Percentiles rank a stretch among this genome's conserved stretches.
Evolutionary conservation across 2,888 invertebrate genomes (phyloP).

Genomic region (Timandra comae): DNA sequence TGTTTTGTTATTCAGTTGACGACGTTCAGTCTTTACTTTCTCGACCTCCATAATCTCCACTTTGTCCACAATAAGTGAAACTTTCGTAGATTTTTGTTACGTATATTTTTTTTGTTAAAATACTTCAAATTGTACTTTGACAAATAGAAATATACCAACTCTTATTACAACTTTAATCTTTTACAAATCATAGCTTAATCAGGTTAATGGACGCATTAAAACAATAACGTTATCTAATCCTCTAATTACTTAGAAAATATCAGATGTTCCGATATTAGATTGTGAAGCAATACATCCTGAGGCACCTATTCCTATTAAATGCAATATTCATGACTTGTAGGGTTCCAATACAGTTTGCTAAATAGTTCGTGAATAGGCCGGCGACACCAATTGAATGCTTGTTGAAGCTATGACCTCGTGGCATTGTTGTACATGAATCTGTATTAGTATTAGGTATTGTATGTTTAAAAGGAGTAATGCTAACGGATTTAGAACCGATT

Average conservation of each 20-base stretch:
- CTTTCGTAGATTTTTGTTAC: slow-evolving; percentile 29
- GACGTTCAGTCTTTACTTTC: slow-evolving; percentile 59
- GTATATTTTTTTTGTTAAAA: slow-evolving; percentile 8
- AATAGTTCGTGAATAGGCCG: slow-evolving; percentile 24
- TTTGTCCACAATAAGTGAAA: slow-evolving; percentile 34
- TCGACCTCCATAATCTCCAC: slow-evolving; percentile 51
- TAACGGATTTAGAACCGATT: slow-evolving; percentile 1
- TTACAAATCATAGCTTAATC: too few relatives aligned
- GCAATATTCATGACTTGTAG: slow-evolving; percentile 31
- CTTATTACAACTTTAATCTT: too few relatives aligned
- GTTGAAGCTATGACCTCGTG: slow-evolving; percentile 22
- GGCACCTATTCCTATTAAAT: slow-evolving; percentile 16
- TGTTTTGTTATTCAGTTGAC: slow-evolving; percentile 58
- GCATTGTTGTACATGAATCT: slow-evolving; percentile 20
- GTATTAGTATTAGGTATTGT: slow-evolving; percentile 22
- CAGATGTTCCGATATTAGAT: too few relatives aligned
- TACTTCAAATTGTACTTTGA: too few relatives aligned
- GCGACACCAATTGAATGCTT: slow-evolving; percentile 22
- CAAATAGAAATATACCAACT: too few relatives aligned
- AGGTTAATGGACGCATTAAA: too few relatives aligned
- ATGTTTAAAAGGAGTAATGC: slow-evolving; percentile 22
- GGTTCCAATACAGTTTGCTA: slow-evolving; percentile 29
- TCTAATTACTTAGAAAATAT: too few relatives aligned
- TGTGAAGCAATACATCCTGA: slow-evolving; percentile 35
- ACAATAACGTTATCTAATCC: too few relatives aligned